These are phyloP conservation scores for Brachypodius melanocephalos DNA, from an alignment of 2,113 vertebrate genomes.

Conservation along the genomic window DNA sequence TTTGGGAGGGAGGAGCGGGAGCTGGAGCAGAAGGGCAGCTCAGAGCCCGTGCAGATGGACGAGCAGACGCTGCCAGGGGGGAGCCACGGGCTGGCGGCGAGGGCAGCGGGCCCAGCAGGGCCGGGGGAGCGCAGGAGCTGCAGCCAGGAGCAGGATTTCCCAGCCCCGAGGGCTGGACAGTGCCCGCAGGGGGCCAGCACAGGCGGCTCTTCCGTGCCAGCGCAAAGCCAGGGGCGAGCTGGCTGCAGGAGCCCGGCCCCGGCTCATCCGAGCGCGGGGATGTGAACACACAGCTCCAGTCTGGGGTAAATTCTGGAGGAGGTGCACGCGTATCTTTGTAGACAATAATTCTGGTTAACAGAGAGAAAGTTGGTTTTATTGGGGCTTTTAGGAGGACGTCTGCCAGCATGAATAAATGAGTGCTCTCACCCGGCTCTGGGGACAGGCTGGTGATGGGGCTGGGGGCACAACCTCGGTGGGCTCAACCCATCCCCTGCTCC, in stretches of 20 bases:
- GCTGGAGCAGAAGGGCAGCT: neutral
- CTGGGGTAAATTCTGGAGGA: neutral
- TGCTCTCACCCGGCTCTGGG: fast-evolving
- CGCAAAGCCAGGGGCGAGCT: fast-evolving
- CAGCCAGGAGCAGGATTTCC: neutral
- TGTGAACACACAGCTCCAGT: neutral
- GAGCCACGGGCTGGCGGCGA: neutral
- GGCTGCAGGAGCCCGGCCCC: fast-evolving
- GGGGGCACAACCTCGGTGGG: neutral
- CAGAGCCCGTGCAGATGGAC: neutral
- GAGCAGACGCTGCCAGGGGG: neutral
- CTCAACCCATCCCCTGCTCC: neutral
- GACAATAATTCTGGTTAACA: neutral
- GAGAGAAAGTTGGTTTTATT: neutral
- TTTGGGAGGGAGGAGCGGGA: neutral
- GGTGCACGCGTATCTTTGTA: neutral
- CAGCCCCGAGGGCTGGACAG: neutral
- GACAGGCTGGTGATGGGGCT: neutral
- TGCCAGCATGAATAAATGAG: neutral
- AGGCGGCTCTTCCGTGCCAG: fast-evolving
- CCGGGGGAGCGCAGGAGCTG: neutral
- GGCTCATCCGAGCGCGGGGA: fast-evolving
- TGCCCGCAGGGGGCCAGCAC: neutral
- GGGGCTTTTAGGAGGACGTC: neutral
- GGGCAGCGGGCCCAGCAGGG: neutral